phyloP scores from a whole-genome alignment of 2,888 invertebrate species.

The Acleris sparsana region DNA sequence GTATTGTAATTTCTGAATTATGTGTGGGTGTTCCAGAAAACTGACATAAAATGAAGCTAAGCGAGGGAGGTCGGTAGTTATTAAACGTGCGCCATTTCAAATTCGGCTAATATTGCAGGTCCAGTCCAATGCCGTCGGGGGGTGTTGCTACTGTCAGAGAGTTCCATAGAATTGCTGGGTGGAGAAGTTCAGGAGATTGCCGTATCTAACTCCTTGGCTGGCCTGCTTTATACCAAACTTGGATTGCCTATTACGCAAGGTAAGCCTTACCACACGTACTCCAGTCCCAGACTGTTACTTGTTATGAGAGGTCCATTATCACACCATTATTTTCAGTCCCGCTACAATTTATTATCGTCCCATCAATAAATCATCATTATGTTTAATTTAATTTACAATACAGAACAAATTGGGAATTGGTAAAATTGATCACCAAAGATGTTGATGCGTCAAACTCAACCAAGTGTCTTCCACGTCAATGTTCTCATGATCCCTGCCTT shows the following conservation, averaged over 20 bases:
- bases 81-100: not conserved
- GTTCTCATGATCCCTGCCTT: constrained; percentile 34
- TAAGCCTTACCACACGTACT: constrained; percentile 33
- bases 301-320: too few species aligned
- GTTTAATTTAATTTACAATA: too few species aligned
- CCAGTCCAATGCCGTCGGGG: constrained; percentile 88
- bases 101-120: constrained; percentile 62
- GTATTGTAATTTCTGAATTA: too few species aligned
- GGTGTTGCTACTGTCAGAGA: constrained; percentile 85
- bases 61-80: too few species aligned
- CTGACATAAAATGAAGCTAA: too few species aligned
- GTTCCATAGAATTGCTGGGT: constrained; percentile 85
- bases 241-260: constrained; percentile 70
- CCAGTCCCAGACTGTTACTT: too few species aligned
- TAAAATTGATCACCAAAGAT: too few species aligned
- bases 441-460: not conserved
- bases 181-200: constrained; percentile 88
- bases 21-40: too few species aligned
- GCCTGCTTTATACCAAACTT: constrained; percentile 83
- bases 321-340: too few species aligned
- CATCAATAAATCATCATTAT: too few species aligned
- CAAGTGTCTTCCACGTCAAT: not conserved
- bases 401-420: too few species aligned
- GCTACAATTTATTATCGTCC: too few species aligned
- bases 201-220: constrained; percentile 83